Evolutionary conservation across 2,888 invertebrate genomes (phyloP).

Genomic region (Thymelicus acteon): DNA sequence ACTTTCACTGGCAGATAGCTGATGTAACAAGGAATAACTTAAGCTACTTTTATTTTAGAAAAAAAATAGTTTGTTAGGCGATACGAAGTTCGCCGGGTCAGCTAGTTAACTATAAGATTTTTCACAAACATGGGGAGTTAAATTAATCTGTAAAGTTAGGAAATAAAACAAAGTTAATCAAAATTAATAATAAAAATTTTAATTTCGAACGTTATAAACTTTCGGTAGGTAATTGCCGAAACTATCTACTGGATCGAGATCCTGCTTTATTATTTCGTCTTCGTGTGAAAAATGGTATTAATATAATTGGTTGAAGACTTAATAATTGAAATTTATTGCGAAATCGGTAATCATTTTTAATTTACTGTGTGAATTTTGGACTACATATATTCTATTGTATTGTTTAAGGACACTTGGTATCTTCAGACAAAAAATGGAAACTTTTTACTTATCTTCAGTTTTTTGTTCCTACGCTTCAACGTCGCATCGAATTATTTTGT

Average conservation of each 20-base stretch:
- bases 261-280: slow-evolving; percentile 51
- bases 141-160: too few species aligned
- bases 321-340: not conserved
- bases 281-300: slow-evolving; percentile 9
- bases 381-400: not conserved
- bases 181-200: slow-evolving; percentile 61
- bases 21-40: too few species aligned
- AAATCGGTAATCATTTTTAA: slow-evolving; percentile 3
- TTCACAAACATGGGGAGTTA: too few species aligned
- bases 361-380: slow-evolving; percentile 18
- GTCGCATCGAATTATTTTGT: not conserved
- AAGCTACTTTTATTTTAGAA: too few species aligned
- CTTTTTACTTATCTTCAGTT: not conserved
- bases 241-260: slow-evolving; percentile 50
- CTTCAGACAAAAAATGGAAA: not conserved
- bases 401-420: slow-evolving; percentile 17
- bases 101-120: too few species aligned
- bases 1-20: too few species aligned
- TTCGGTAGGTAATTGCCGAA: slow-evolving; percentile 60
- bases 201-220: slow-evolving; percentile 60
- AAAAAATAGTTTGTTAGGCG: too few species aligned
- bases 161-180: slow-evolving; percentile 52
- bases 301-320: slow-evolving; percentile 2
- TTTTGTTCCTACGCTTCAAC: not conserved
- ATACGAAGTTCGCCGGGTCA: too few species aligned